Evolutionary conservation across 2,888 invertebrate genomes (phyloP).

Genomic region (Tipula unca): DNA sequence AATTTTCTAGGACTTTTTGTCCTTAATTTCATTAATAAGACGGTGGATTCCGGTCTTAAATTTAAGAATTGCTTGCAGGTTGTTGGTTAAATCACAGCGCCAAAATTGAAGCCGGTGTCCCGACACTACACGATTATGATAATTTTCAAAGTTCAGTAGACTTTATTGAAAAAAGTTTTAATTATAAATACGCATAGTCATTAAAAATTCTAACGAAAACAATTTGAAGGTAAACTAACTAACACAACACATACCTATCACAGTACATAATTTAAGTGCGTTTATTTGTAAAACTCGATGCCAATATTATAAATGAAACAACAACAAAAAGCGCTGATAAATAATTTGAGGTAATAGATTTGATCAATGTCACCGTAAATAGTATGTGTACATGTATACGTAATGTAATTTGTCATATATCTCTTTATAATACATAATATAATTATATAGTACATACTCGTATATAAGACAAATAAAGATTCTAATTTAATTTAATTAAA

Average conservation of each 20-base stretch:
- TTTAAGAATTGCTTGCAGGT: no score
- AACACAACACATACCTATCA: background rate
- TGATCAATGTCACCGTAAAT: background rate
- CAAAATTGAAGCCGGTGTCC: no score
- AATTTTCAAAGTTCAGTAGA: background rate
- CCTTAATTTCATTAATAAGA: no score
- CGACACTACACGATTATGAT: no score
- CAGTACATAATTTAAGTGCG: background rate
- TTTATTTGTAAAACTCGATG: background rate
- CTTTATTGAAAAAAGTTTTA: background rate
- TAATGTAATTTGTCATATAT: background rate
- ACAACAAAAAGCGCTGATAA: background rate
- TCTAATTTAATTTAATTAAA: constrained; percentile 14
- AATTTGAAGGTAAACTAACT: background rate
- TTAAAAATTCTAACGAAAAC: background rate
- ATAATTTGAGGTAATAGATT: background rate
- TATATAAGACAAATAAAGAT: background rate
- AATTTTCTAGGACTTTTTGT: no score
- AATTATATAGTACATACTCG: background rate
- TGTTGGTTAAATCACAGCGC: no score
- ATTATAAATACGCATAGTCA: background rate
- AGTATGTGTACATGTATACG: background rate
- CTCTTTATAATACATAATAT: background rate
- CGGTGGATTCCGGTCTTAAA: no score
- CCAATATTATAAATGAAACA: background rate